These are phyloP conservation scores for Eumaeus atala DNA, from an alignment of 1,140 invertebrate genomes.

Conservation along the genomic window DNA sequence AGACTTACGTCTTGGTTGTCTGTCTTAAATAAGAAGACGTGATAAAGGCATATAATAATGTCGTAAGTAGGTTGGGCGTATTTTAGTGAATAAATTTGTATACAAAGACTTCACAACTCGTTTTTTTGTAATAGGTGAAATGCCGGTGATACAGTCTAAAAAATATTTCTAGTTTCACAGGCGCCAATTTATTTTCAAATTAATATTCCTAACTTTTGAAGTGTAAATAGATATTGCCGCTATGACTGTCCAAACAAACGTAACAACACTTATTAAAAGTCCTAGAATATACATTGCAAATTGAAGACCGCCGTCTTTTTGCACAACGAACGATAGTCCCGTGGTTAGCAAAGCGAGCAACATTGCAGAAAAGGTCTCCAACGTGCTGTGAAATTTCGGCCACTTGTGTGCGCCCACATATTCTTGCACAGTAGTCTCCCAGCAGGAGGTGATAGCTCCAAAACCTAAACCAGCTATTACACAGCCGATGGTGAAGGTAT, in stretches of 20 bases:
- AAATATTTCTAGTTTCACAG: background rate
- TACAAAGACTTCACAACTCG: too few species aligned
- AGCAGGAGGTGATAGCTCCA: conserved; percentile 51
- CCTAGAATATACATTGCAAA: conserved; percentile 45
- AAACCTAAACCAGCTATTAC: conserved; percentile 55
- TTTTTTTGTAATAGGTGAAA: too few species aligned
- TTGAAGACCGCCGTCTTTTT: conserved; percentile 38
- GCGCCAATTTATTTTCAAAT: conserved; percentile 30
- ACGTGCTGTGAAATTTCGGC: conserved; percentile 56
- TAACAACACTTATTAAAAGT: conserved; percentile 32
- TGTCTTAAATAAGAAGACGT: too few species aligned
- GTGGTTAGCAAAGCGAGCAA: conserved; percentile 36
- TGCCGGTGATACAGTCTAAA: too few species aligned
- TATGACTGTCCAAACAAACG: conserved; percentile 46
- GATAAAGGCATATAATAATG: too few species aligned
- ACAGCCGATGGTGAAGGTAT: conserved; percentile 53
- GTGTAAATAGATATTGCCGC: conserved; percentile 40
- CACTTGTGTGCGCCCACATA: conserved; percentile 57
- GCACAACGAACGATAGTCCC: conserved; percentile 37
- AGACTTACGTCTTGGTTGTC: too few species aligned
- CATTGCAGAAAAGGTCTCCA: conserved; percentile 52
- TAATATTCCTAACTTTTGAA: conserved; percentile 44
- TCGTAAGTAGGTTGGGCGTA: too few species aligned
- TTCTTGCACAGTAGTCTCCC: conserved; percentile 55
- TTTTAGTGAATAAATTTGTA: too few species aligned